These are phyloP conservation scores for Tamandua tetradactyla DNA, from an alignment of 2,797 vertebrate genomes.

Conservation along the genomic window DNA sequence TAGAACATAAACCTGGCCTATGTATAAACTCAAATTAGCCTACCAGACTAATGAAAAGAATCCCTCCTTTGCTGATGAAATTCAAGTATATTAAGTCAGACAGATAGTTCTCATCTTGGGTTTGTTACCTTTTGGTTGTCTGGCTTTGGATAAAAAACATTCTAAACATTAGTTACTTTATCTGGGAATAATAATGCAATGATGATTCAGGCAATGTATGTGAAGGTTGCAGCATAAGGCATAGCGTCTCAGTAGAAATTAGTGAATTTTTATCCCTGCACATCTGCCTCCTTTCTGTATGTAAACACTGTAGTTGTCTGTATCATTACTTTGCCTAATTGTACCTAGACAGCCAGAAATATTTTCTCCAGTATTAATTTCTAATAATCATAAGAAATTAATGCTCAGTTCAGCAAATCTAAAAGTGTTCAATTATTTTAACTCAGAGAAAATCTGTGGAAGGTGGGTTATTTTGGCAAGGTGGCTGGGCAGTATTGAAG, in stretches of 20 bases:
- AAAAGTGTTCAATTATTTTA: not conserved
- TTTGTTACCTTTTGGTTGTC: no score
- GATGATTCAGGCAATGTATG: accelerated
- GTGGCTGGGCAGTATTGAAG: not conserved
- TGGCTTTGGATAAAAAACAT: accelerated
- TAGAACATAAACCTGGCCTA: not conserved
- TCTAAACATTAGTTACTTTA: accelerated
- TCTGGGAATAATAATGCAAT: no score
- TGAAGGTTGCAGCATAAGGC: accelerated
- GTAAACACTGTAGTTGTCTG: no score
- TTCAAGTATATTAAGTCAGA: not conserved
- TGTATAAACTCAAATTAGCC: not conserved
- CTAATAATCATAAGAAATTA: not conserved
- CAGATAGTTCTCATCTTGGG: accelerated
- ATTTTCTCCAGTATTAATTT: not conserved
- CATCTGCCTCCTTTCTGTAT: not conserved
- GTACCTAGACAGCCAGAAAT: no score
- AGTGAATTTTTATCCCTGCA: not conserved
- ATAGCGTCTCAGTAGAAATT: not conserved
- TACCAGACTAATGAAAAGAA: not conserved
- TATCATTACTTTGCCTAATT: accelerated
- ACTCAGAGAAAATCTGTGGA: not conserved
- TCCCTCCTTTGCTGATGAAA: accelerated
- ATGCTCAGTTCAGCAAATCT: not conserved
- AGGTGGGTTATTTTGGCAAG: accelerated